Percentiles rank a stretch among this genome's conserved stretches.
These are phyloP conservation scores for Aquatica leii DNA, from an alignment of 2,888 invertebrate species.

Conservation along the genomic window DNA sequence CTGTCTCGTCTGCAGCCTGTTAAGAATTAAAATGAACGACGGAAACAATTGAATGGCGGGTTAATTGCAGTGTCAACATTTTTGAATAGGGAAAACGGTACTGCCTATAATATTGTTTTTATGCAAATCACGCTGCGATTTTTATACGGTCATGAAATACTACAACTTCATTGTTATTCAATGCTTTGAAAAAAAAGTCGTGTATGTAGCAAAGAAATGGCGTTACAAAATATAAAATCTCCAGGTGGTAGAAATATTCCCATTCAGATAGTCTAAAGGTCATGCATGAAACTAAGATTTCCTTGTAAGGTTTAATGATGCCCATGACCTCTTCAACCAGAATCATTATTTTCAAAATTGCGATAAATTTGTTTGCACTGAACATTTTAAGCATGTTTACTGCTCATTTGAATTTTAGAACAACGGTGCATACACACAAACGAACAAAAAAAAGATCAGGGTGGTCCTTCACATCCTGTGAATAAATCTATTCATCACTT, in stretches of 20 bases:
- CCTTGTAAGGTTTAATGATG: constrained; percentile 22
- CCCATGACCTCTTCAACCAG: constrained; percentile 4
- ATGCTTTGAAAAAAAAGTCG: not conserved
- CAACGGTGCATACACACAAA: not conserved
- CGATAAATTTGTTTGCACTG: constrained; percentile 13
- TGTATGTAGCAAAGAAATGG: not conserved
- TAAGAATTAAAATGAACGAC: too few species aligned
- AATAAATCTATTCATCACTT: constrained; percentile 3
- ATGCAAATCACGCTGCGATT: not conserved
- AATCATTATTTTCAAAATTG: constrained; percentile 16
- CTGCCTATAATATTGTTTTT: not conserved
- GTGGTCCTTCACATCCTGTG: constrained; percentile 5
- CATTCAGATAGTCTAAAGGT: constrained; percentile 7
- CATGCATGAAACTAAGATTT: constrained; percentile 23
- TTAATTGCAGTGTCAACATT: too few species aligned
- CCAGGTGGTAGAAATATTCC: constrained; percentile 8
- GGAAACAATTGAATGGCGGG: too few species aligned
- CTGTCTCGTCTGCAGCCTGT: too few species aligned
- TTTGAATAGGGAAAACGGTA: not conserved
- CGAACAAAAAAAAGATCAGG: not conserved
- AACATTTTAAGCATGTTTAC: not conserved
- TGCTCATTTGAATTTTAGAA: constrained; percentile 4
- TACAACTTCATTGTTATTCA: constrained; percentile 9
- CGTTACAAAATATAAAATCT: constrained; percentile 3
- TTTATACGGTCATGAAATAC: not conserved